Base-by-base conservation (phyloP, 2,113 vertebrate genomes). In the Brachyhypopomus occidentalis region DNA sequence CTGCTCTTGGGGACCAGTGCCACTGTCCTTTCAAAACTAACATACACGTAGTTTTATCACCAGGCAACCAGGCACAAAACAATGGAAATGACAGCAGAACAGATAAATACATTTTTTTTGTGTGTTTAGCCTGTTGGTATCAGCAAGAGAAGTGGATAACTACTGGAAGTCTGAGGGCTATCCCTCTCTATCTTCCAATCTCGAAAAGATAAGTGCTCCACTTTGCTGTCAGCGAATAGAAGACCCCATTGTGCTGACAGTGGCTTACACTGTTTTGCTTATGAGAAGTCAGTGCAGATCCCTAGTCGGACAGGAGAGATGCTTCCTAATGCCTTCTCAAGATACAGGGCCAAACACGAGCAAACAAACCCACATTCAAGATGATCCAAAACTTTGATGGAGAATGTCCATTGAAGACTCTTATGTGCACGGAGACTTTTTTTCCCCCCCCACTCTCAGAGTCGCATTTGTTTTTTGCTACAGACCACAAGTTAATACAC, bases 181-280 rank as follows among this genome's bases (percentile, higher is more conserved):
- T 64, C 69, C 63, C 30, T 52, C 23, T 75, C 71, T 23, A 78
- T 84, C 82, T 84, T 82, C 60, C 60, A 78, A 70, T 84, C 75
- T 64, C 75, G 71, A 82, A 82, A 81, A 77, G 79, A 82, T 75
- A 84, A 82, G 63, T 69, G 64, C 63, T 64, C 78, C 60, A 55
- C 79, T 84, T 77, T 60, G 59, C 72, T 70, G 66, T 48, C 72
- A 74, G 72, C 74, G 38, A 16, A 45, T 72, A 72, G 72, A 25
- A 59, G 25, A 59, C 62, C 48, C 73, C 59, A 19, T 72, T 72
- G 67, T 75, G 25, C 67, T 80, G 36, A 82, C 62, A 62, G 62
- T 27, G 20, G 34, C 34, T 22, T 25, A 7, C 27, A 16, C 63
- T 7, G 9, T 60, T 63, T 25, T 22, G 60, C 4, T 22, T n/a